These are phyloP conservation scores for Probaryconus sp. DNA, from an alignment of 1,140 invertebrate genomes.

Conservation along the genomic window DNA sequence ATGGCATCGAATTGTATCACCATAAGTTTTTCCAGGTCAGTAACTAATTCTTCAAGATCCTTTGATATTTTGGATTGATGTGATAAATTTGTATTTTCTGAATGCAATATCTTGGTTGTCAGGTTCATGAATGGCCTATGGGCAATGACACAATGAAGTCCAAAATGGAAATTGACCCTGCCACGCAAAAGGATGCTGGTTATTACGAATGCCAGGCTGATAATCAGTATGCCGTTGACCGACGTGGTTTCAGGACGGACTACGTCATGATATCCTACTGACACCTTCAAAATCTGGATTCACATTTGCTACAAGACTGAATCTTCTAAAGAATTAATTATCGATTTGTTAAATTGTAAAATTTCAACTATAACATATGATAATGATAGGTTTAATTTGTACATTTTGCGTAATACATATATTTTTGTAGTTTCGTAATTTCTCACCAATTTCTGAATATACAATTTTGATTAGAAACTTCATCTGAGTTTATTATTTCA, in stretches of 20 bases:
- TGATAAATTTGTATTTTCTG: slow-evolving; percentile 10
- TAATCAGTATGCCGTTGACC: slow-evolving; percentile 87
- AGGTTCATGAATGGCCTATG: slow-evolving; percentile 92
- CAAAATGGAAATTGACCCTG: slow-evolving; percentile 95
- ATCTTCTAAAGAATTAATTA: slow-evolving; percentile 2
- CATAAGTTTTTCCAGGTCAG: slow-evolving; percentile 93
- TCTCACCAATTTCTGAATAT: not conserved
- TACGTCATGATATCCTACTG: slow-evolving; percentile 83
- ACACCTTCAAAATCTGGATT: slow-evolving; percentile 27
- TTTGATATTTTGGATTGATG: not conserved
- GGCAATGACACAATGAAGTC: slow-evolving; percentile 91
- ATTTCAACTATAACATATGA: too few relatives aligned
- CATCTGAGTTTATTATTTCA: not conserved
- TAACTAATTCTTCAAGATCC: slow-evolving; percentile 59
- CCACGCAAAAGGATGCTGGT: slow-evolving; percentile 89
- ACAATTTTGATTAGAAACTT: slow-evolving; percentile 2
- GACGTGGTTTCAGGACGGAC: slow-evolving; percentile 84
- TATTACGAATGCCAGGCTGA: slow-evolving; percentile 87
- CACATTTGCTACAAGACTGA: slow-evolving; percentile 22
- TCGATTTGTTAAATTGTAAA: not conserved
- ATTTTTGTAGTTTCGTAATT: slow-evolving; percentile 13
- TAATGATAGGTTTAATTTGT: slow-evolving; percentile 16
- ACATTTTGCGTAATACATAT: slow-evolving; percentile 32
- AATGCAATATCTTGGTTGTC: slow-evolving; percentile 35
- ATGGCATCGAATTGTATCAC: slow-evolving; percentile 91